phyloP scores from a whole-genome alignment of 2,797 vertebrate species.

The Remorina albescens region DNA sequence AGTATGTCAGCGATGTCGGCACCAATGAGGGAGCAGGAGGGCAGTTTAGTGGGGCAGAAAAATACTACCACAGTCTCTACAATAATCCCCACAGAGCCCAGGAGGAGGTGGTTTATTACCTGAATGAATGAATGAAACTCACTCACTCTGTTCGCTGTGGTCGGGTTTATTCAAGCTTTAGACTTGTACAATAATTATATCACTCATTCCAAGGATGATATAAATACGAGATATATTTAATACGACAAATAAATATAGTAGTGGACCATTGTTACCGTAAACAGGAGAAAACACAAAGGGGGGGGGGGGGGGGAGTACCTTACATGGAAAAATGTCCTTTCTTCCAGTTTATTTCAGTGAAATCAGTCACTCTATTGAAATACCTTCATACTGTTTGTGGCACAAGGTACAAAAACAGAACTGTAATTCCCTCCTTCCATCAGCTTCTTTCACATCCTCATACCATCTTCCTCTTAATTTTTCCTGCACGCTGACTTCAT shows the following conservation, averaged over 20 bases:
- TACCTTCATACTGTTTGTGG: constrained; percentile 2
- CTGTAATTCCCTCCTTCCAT: neutral
- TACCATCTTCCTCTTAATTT: neutral
- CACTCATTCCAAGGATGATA: constrained; percentile 26
- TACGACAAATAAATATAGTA: constrained; percentile 67
- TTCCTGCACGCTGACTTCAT: too few relatives aligned
- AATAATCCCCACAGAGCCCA: too few relatives aligned
- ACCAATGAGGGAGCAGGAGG: constrained; percentile 33
- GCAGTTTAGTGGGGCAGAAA: too few relatives aligned
- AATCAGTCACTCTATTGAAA: neutral
- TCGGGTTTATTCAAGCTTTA: constrained; percentile 56
- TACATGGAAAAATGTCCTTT: neutral
- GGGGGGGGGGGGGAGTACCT: constrained; percentile 25
- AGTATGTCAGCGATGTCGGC: constrained; percentile 17
- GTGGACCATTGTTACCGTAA: constrained; percentile 9
- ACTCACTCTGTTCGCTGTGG: neutral
- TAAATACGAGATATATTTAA: constrained; percentile 41
- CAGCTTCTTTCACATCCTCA: constrained; percentile 7
- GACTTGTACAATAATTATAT: constrained; percentile 35
- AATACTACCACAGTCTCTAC: too few relatives aligned
- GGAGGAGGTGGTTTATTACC: neutral
- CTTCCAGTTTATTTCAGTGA: constrained; percentile 39
- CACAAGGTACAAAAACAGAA: neutral
- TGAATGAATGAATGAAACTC: neutral
- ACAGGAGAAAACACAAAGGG: constrained; percentile 5